phyloP scores from a whole-genome alignment of 2,797 vertebrate genomes.

The Adrianichthys oophorus region DNA sequence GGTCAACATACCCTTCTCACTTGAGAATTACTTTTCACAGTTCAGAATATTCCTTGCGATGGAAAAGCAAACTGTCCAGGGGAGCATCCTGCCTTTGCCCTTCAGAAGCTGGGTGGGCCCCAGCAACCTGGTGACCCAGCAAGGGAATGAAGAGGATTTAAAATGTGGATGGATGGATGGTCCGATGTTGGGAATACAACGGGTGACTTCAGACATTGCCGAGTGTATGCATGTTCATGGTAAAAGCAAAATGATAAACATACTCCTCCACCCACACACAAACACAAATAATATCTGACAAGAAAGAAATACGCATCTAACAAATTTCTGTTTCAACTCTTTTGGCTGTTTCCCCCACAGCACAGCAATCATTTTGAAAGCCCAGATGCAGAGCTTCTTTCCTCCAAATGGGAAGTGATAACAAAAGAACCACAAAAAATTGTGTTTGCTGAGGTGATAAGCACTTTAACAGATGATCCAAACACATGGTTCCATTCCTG shows the following conservation, averaged over 20 bases:
- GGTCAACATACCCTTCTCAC: too few relatives aligned
- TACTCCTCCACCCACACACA: too few relatives aligned
- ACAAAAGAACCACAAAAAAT: constrained; percentile 38
- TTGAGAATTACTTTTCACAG: too few relatives aligned
- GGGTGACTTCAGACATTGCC: too few relatives aligned
- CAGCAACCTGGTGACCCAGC: background rate
- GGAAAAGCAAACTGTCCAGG: too few relatives aligned
- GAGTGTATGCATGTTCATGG: background rate
- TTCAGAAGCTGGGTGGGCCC: background rate
- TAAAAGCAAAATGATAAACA: background rate
- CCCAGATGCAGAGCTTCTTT: constrained; percentile 17
- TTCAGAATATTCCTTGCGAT: too few relatives aligned
- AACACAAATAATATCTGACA: background rate
- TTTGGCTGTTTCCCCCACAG: constrained; percentile 14
- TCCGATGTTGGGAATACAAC: background rate
- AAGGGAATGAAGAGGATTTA: background rate
- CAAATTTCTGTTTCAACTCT: constrained; percentile 22
- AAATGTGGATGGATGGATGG: background rate
- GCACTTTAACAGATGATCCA: constrained; percentile 26
- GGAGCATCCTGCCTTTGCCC: too few relatives aligned
- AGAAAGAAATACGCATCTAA: constrained; percentile 9
- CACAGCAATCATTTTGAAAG: constrained; percentile 18
- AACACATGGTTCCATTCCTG: constrained; percentile 61
- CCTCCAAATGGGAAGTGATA: constrained; percentile 38
- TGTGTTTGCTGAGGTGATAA: constrained; percentile 46